Evolutionary conservation across 2,888 invertebrate species (phyloP), one percentile per base, ranked within the genome.

Genomic region (Drosophila colorata): DNA sequence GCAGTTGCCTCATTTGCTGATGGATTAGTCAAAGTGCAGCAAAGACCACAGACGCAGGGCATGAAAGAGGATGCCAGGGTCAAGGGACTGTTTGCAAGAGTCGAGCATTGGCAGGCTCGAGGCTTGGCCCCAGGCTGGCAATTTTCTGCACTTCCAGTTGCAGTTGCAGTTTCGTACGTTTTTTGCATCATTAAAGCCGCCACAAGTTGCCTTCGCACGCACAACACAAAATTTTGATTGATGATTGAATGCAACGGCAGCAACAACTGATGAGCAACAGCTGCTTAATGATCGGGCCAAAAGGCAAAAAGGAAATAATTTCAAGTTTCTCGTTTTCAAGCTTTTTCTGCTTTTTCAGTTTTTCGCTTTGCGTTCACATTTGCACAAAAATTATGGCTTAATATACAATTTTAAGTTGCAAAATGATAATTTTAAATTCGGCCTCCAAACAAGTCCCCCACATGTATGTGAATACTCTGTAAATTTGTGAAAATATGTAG

Each of bases 11-110:
- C 88, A 84, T 88, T 88, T 84, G 80, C 78, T 84, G 88, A 83
- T 85, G 87, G 84, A 88, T 85, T 86, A 88, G 87, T 88, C 88
- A 88, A 83, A 88, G 88, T 73, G 78, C 77, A 81, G 69, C 74
- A 53, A 46, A 57, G 47, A 66, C 58, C 61, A 75, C 64, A 51
- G 52, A 49, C 52, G 46, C 13, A 16, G 47, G 28, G 37, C 20
- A 25, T 33, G 28, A 35, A 28, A 14, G 38, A 37, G 35, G 14
- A 38, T 41, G 28, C 23, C 55, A 63, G 68, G 59, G 73, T 56
- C 70, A 69, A 59, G 73, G 56, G 59, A 69, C 49, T 53, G 60
- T 49, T 60, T 44, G 59, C 44, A 33, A 46, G 59, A 38, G 43
- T 58, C 35, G 25, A 16, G 5, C n/a, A 14, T 16, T 35, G 13